Base-by-base conservation (phyloP, 92 coral and sea anemone species). In the Pocillopora grandis region DNA sequence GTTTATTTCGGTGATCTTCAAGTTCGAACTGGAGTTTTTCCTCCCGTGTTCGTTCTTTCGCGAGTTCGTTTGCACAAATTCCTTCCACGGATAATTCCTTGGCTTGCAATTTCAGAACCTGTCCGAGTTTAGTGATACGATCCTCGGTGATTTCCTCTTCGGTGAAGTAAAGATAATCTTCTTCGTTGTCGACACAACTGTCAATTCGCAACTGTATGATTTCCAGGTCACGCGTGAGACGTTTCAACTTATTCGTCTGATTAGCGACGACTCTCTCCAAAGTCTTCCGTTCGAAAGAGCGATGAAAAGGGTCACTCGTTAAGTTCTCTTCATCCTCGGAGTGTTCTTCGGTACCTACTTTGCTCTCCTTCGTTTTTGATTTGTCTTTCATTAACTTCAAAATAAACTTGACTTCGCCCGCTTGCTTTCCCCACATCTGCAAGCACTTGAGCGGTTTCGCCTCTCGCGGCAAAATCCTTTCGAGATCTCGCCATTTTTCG, bases 401-500 rank as follows among this genome's bases (percentile, higher is more conserved):
- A 71, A 94, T 72, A 78, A 94, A 90, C 61, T 87, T 70, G 33
- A 92, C 95, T 73, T 94, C 93, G 42, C 82, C 36, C 6, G 84
- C 66, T n/a, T 81, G 85, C 23, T 76, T 65, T 3, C 98, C 98
- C 98, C 98, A 94, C 88, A 90, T 86, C 66, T 85, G 75, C 66
- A 92, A 74, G 76, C 95, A 92, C 58, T 87, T 85, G 35, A 92
- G 52, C 52, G 98, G 98, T 76, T 90, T 92, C 78, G 86, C 98
- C n/a, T 89, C 90, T 82, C 95, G 95, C 84, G 98, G 98, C 62
- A 94, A 85, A 94, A 90, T 92, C 55, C 95, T 84, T 67, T 94
- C 98, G 52, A 86, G 86, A 71, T 92, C 95, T 52, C 98, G 95
- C 95, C 98, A 94, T 88, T 90, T 92, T 80, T 94, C 98, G 18